Percentiles rank a stretch among this genome's conserved stretches.
Evolutionary conservation across 2,797 vertebrate species (phyloP).

Genomic region (Melanotaenia pygmaea): DNA sequence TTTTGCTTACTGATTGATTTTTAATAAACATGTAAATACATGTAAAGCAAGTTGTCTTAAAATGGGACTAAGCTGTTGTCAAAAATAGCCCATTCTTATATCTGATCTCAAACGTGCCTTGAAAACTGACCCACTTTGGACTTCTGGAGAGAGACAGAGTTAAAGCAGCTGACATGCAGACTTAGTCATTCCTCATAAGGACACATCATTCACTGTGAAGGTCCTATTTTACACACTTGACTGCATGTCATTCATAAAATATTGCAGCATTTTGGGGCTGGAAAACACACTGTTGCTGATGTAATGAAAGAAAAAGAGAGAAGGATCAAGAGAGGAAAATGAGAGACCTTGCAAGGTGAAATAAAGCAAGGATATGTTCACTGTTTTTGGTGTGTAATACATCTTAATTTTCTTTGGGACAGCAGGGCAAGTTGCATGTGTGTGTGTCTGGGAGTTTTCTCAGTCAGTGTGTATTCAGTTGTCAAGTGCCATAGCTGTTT

Average conservation of each 20-base stretch:
- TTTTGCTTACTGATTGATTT: neutral
- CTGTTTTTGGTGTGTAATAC: constrained; percentile 54
- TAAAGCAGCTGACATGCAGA: constrained; percentile 1
- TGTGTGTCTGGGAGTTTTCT: constrained; percentile 15
- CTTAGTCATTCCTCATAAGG: constrained; percentile 36
- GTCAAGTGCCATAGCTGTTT: constrained; percentile 5
- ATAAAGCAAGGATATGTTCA: constrained; percentile 42
- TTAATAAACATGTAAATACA: neutral
- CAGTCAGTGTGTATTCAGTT: constrained; percentile 31
- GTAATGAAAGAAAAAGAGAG: constrained; percentile 35
- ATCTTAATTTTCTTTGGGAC: constrained; percentile 52
- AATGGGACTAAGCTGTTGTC: too few relatives aligned
- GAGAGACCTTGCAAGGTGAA: constrained; percentile 46
- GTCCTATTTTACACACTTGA: neutral
- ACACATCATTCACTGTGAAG: neutral
- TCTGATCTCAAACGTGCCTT: neutral
- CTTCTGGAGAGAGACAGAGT: neutral
- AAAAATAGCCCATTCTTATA: neutral
- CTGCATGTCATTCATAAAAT: constrained; percentile 19
- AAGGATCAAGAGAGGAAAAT: constrained; percentile 21
- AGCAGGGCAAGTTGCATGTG: constrained; percentile 15
- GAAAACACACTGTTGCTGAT: constrained; percentile 16
- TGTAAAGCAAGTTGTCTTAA: too few relatives aligned
- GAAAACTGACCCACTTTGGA: constrained; percentile 29
- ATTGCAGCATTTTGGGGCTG: constrained; percentile 9